Evolutionary conservation across 2,797 vertebrate genomes (phyloP).

Genomic region (Synaphobranchus kaupii): DNA sequence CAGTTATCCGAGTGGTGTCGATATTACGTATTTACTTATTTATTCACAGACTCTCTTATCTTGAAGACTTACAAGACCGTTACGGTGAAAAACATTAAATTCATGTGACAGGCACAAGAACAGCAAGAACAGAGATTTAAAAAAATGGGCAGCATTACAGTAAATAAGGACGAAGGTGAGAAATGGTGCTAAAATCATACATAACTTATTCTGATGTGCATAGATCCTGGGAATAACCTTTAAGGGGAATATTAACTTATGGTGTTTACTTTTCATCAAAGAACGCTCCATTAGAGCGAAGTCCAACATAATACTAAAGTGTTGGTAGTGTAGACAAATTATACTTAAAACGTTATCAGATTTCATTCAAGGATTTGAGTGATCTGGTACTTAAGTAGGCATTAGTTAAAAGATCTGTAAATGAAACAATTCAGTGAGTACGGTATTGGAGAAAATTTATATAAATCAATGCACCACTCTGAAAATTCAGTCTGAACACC

Average conservation of each 20-base stretch:
- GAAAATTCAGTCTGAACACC: conserved; percentile 23
- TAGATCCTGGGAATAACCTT: background rate
- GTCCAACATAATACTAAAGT: background rate
- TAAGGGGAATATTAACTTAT: background rate
- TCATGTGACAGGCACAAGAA: background rate
- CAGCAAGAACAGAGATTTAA: background rate
- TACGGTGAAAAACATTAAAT: background rate
- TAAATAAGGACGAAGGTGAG: background rate
- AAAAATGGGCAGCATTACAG: background rate
- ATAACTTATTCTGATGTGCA: too few relatives aligned
- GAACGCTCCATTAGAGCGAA: background rate
- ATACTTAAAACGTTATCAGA: background rate
- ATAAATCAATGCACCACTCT: background rate
- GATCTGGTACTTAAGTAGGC: background rate
- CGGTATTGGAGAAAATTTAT: background rate
- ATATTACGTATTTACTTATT: background rate
- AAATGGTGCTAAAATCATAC: background rate
- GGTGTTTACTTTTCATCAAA: background rate
- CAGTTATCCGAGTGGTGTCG: background rate
- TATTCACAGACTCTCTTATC: background rate
- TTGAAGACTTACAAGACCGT: background rate
- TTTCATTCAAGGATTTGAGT: background rate
- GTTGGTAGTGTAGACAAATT: background rate
- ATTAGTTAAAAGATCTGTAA: background rate
- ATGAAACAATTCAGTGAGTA: background rate